phyloP scores from a whole-genome alignment of 1,140 invertebrate genomes.

The Gyrodactylus salaris region DNA sequence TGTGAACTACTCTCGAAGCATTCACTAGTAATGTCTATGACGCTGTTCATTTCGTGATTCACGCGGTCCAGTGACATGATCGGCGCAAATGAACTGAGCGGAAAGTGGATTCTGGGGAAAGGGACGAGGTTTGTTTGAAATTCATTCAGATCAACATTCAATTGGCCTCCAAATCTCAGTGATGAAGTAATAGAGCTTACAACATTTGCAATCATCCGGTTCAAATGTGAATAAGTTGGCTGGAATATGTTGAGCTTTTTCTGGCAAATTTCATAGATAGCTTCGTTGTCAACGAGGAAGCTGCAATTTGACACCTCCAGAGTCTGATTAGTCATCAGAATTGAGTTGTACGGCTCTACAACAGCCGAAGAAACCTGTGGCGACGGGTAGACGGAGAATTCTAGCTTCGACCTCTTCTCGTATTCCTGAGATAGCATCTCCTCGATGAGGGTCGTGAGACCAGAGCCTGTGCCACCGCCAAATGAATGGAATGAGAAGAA shows the following conservation, averaged over 20 bases:
- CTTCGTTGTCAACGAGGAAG: constrained; percentile 42
- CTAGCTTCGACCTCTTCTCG: neutral
- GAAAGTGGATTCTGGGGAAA: constrained; percentile 27
- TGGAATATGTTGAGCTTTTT: constrained; percentile 33
- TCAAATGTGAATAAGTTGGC: constrained; percentile 35
- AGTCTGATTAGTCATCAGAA: constrained; percentile 16
- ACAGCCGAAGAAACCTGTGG: constrained; percentile 13
- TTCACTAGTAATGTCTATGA: constrained; percentile 24
- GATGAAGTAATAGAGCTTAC: constrained; percentile 52
- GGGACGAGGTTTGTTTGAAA: constrained; percentile 25
- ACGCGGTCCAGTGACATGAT: constrained; percentile 45
- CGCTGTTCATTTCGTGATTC: constrained; percentile 28
- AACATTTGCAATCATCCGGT: constrained; percentile 18
- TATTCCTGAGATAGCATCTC: constrained; percentile 15
- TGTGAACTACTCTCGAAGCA: constrained; percentile 30
- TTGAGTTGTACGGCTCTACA: constrained; percentile 21
- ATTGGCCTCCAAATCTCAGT: constrained; percentile 27
- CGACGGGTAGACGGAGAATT: constrained; percentile 3
- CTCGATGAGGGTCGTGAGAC: neutral
- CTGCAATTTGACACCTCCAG: constrained; percentile 20
- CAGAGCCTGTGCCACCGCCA: constrained; percentile 4
- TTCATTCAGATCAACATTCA: constrained; percentile 37
- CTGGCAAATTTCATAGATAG: constrained; percentile 40
- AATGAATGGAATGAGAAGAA: neutral
- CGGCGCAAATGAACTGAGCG: constrained; percentile 42